These are phyloP conservation scores for Maniola jurtina DNA, from an alignment of 1,140 invertebrate genomes.

Conservation along the genomic window DNA sequence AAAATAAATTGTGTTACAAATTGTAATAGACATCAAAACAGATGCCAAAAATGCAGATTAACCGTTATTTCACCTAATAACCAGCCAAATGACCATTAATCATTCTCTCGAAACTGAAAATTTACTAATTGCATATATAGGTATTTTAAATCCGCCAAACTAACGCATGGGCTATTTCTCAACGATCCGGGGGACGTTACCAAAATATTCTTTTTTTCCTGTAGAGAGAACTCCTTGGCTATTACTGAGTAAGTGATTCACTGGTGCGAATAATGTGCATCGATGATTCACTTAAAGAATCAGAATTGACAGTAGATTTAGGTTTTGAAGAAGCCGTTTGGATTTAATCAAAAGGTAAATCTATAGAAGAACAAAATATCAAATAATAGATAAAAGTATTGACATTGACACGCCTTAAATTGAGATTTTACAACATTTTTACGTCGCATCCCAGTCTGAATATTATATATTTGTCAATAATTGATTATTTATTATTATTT, in stretches of 20 bases:
- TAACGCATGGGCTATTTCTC: constrained; percentile 26
- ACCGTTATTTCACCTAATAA: not conserved
- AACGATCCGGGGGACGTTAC: constrained; percentile 53
- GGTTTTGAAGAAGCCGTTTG: not conserved
- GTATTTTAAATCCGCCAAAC: not conserved
- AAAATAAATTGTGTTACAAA: not conserved
- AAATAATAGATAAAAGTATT: no score
- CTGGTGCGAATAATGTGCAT: constrained; percentile 11
- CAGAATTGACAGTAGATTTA: not conserved
- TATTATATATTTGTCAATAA: no score
- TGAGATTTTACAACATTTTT: no score
- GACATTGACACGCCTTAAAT: no score
- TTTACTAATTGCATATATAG: not conserved
- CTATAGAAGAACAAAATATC: no score
- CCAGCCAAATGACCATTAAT: not conserved
- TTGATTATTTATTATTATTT: no score
- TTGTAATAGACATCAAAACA: not conserved
- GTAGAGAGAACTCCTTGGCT: constrained; percentile 8
- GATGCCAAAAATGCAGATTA: not conserved
- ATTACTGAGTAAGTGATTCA: constrained; percentile 26
- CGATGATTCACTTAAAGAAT: not conserved
- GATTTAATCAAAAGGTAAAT: no score
- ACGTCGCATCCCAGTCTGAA: no score
- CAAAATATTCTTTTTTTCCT: constrained; percentile 42
- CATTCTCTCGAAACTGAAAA: not conserved